Base-by-base conservation (phyloP, 1,140 invertebrate genomes). In the Pogonomyrmex barbatus region DNA sequence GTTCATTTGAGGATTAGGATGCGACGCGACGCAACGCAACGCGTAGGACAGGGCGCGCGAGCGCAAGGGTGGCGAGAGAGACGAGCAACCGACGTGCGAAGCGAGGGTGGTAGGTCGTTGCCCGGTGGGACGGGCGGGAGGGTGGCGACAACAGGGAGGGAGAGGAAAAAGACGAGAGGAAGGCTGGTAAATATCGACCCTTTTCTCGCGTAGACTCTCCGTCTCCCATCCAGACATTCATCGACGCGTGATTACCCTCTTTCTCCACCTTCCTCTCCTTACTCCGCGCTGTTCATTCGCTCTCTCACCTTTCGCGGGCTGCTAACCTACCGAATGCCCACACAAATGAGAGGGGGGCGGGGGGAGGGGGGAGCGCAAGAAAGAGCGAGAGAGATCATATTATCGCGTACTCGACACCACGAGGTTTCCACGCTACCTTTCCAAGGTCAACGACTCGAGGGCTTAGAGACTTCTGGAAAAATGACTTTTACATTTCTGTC, bases 151-250 rank as follows among this genome's bases (percentile, higher is more conserved):
- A 6, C 17, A 42, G 45, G 0, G 9, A 63, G 8, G 0, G 56
- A 30, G 2, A 12, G 5, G 0, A 33, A 54, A 24, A 10, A 24
- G 58, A 17, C 33, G 33, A 17, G 47, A 42, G 93, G 52, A 92
- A 93, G 89, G 92, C 90, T 90, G 93, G 89, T 93, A 92, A 93
- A 93, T 94, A 94, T 94, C 93, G 94, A 94, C 92, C 91, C 90
- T 93, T 89, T 87, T 89, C 90, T 93, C 87, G 79, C 89, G 87
- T 84, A 85, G 81, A 84, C 85, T 86, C 75, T 82, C 67, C 87
- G 86, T 92, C 89, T 89, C 83, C 45, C 85, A 87, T 92, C 81
- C 89, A 93, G 91, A 93, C 92, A 89, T 92, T 92, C 91, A 89
- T 89, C 92, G 77, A n/a, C 17, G 42, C 78, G 60, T 47, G 24